Base-by-base conservation (phyloP, 2,113 vertebrate genomes). In the Anhinga rufa region DNA sequence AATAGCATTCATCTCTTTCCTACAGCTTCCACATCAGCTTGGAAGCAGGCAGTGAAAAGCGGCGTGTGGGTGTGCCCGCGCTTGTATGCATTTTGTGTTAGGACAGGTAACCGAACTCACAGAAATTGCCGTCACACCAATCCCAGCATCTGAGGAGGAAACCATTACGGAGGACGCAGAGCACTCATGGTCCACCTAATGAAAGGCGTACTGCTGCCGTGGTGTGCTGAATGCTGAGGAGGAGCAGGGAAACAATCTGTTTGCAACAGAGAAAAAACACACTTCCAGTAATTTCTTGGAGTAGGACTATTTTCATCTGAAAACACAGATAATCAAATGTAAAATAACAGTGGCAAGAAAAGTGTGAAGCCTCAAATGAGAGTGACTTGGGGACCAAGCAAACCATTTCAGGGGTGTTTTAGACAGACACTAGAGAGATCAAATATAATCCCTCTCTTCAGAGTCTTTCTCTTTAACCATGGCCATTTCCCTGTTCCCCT, bases 301-400 rank as follows among this genome's bases (percentile, higher is more conserved):
- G 70, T 28, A 36, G 84, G 80, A 68, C 79, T 84, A 24, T 95
- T 96, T 94, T 82, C 1, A 1, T 68, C 72, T 83, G 91, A 49
- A 91, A 94, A 86, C 42, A n/a, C 46, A 79, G 87, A 91, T 75
- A 93, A 92, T 48, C 32, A 87, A 95, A 83, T 80, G 82, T 54
- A 77, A 95, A 95, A 93, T 66, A 81, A 51, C 44, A 84, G 46
- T 58, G 21, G 80, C 79, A 90, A 88, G 64, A 42, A 49, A 88
- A 90, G 72, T 34, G 52, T 55, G 72, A 95, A 72, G 34, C 51
- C 14, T 69, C 48, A 72, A 79, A 92, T 52, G 49, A 72, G 25
- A 79, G 75, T 18, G 64, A 83, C 49, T 38, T 36, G 69, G 42
- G 36, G 46, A 94, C 34, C 46, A 36, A 90, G 66, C 49, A 94